phyloP scores from a whole-genome alignment of 92 coral and sea anemone genomes.

The Epizoanthus scotinus region DNA sequence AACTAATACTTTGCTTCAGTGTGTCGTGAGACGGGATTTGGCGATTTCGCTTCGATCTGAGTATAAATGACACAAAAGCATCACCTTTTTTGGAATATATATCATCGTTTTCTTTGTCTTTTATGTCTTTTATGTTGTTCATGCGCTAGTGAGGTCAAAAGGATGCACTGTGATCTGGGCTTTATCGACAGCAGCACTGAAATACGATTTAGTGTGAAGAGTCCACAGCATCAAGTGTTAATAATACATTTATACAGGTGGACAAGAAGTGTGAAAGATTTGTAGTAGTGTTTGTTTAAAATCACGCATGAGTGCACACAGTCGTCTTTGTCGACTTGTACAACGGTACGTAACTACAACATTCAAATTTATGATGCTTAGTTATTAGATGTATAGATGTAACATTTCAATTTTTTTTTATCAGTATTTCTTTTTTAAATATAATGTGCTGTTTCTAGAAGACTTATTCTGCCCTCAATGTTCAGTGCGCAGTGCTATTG shows the following conservation, averaged over 20 bases:
- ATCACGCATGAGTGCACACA: conserved; percentile 7
- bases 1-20: background rate
- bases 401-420: background rate
- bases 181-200: background rate
- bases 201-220: background rate
- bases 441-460: background rate
- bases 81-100: too few relatives aligned
- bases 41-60: background rate
- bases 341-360: conserved; percentile 30
- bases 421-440: background rate
- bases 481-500: too few relatives aligned
- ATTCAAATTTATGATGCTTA: background rate
- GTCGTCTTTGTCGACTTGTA: background rate
- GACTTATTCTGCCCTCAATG: background rate
- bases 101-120: background rate
- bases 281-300: background rate
- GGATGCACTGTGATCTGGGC: background rate
- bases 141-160: conserved; percentile 3
- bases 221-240: conserved; percentile 3
- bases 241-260: conserved; percentile 12
- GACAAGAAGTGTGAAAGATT: background rate
- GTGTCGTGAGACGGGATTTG: too few relatives aligned
- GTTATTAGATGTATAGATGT: background rate
- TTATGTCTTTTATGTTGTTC: background rate
- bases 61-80: background rate